phyloP scores from a whole-genome alignment of 2,888 invertebrate species.

The Eilema caniola region DNA sequence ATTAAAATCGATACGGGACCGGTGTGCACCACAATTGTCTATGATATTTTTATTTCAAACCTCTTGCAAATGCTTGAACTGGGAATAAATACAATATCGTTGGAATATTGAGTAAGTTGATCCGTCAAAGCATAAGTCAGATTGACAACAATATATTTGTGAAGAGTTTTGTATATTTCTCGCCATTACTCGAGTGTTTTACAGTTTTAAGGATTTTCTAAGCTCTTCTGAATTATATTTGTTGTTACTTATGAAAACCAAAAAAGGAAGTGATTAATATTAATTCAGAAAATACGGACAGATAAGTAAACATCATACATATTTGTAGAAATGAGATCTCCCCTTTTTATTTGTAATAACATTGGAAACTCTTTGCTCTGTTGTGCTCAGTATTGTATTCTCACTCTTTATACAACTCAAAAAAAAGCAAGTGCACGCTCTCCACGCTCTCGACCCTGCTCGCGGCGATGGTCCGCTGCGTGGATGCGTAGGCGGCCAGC shows the following conservation, averaged over 20 bases:
- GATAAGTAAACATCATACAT: background rate
- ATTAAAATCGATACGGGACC: background rate
- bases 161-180: background rate
- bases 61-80: background rate
- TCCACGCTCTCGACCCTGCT: too few species aligned
- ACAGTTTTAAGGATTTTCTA: background rate
- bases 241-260: background rate
- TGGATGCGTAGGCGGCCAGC: too few species aligned
- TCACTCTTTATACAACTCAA: too few species aligned
- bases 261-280: background rate
- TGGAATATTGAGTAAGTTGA: background rate
- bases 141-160: background rate
- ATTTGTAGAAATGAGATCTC: background rate
- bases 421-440: too few species aligned
- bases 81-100: background rate
- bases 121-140: background rate
- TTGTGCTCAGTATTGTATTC: too few species aligned
- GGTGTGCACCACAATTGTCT: background rate
- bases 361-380: too few species aligned
- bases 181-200: background rate
- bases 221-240: background rate
- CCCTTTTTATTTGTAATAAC: too few species aligned
- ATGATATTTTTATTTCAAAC: background rate
- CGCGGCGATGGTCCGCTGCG: too few species aligned
- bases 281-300: background rate